Evolutionary conservation across 2,113 vertebrate species (phyloP).

Genomic region (Cochlearius cochlearius): DNA sequence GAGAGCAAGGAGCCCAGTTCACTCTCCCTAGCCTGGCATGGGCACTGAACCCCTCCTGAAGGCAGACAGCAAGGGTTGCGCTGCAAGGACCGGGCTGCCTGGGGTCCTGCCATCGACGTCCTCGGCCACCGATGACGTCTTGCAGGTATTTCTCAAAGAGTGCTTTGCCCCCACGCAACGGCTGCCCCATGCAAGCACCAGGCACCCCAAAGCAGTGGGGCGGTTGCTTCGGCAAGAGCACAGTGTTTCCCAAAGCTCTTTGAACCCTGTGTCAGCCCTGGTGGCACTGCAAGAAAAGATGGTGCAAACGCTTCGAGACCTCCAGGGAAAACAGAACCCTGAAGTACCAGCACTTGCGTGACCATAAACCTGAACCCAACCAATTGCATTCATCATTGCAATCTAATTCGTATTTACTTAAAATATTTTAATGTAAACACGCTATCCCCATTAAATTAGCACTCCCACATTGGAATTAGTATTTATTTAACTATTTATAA

Average conservation of each 20-base stretch:
- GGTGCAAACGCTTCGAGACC: not conserved
- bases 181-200: not conserved
- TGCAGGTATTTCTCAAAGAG: not conserved
- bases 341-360: accelerated
- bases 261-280: not conserved
- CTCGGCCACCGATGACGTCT: accelerated
- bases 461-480: not conserved
- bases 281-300: not conserved
- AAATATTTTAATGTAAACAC: not conserved
- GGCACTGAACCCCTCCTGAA: not conserved
- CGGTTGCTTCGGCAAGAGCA: not conserved
- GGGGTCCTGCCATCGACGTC: not conserved
- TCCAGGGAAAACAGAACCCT: not conserved
- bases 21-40: too few species aligned
- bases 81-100: not conserved
- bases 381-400: not conserved
- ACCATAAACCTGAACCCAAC: not conserved
- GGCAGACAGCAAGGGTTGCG: not conserved
- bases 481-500: conserved; percentile 12
- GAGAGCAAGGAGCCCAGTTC: not conserved
- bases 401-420: not conserved
- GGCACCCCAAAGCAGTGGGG: not conserved
- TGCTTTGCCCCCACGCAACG: not conserved
- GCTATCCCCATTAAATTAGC: not conserved
- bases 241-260: not conserved